Conservation (phyloP, 2,888 invertebrate genomes). For the Cataglyphis livida region DNA sequence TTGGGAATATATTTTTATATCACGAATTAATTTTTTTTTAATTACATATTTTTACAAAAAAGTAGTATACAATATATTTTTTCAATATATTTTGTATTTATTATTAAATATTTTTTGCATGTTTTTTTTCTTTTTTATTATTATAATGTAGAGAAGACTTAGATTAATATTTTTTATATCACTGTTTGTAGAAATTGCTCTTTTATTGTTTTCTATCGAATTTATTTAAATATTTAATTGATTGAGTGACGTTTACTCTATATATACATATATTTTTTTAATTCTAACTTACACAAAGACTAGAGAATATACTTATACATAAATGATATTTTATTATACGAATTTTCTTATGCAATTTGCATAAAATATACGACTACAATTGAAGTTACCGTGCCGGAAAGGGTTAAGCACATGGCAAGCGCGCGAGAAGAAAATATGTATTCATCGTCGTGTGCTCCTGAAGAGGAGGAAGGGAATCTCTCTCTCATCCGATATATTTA, state of each 20-base stretch:
- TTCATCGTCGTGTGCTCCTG: constrained; percentile 22
- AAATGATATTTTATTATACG: constrained; percentile 10
- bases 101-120: not conserved
- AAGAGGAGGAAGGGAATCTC: not conserved
- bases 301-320: not conserved
- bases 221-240: not conserved
- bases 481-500: constrained; percentile 38
- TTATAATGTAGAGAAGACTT: not conserved
- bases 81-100: not conserved
- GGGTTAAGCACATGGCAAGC: constrained; percentile 34
- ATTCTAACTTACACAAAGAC: not conserved
- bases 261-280: not conserved
- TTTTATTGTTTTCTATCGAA: not conserved
- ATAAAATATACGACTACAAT: constrained; percentile 23
- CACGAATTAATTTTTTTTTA: not conserved
- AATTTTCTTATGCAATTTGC: constrained; percentile 9
- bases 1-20: not conserved
- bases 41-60: too few relatives aligned
- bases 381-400: not conserved
- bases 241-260: not conserved
- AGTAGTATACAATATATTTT: not conserved
- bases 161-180: not conserved
- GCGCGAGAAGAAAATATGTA: constrained; percentile 7
- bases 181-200: not conserved
- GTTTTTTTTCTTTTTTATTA: not conserved